These are phyloP conservation scores for Australoheros scitulus DNA, from an alignment of 2,113 vertebrate species.

Conservation along the genomic window DNA sequence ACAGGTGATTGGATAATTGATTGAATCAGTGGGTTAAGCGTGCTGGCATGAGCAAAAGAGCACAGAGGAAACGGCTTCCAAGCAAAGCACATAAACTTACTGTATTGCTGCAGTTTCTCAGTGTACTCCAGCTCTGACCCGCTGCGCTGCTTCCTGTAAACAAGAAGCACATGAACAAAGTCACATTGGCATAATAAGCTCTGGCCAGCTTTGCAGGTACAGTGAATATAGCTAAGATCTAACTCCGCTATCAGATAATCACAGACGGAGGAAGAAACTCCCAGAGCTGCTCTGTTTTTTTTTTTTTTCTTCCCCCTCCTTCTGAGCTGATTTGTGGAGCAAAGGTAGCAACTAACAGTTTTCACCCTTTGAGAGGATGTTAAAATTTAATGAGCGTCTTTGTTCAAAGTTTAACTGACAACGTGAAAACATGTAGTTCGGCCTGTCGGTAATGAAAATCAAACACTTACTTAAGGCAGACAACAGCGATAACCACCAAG, in stretches of 20 bases:
- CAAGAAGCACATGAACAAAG: slow-evolving; percentile 50
- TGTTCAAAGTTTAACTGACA: slow-evolving; percentile 52
- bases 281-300: not conserved
- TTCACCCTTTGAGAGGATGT: slow-evolving; percentile 35
- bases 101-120: slow-evolving; percentile 97
- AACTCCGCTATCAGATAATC: slow-evolving; percentile 13
- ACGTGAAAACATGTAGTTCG: slow-evolving; percentile 50
- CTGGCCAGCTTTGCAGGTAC: slow-evolving; percentile 29
- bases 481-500: slow-evolving; percentile 91
- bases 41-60: slow-evolving; percentile 48
- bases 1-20: slow-evolving; percentile 68
- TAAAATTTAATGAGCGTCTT: slow-evolving; percentile 63
- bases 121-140: slow-evolving; percentile 94
- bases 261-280: not conserved
- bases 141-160: slow-evolving; percentile 92
- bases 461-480: slow-evolving; percentile 93
- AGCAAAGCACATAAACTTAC: slow-evolving; percentile 81
- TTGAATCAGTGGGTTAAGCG: slow-evolving; percentile 63
- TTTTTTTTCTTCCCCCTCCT: not conserved
- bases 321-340: slow-evolving; percentile 19
- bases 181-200: slow-evolving; percentile 59
- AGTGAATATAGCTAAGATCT: slow-evolving; percentile 16
- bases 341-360: slow-evolving; percentile 7
- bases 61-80: slow-evolving; percentile 10
- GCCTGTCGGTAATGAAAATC: slow-evolving; percentile 44